phyloP scores from a whole-genome alignment of 2,113 vertebrate species.

The Archilochus colubris region DNA sequence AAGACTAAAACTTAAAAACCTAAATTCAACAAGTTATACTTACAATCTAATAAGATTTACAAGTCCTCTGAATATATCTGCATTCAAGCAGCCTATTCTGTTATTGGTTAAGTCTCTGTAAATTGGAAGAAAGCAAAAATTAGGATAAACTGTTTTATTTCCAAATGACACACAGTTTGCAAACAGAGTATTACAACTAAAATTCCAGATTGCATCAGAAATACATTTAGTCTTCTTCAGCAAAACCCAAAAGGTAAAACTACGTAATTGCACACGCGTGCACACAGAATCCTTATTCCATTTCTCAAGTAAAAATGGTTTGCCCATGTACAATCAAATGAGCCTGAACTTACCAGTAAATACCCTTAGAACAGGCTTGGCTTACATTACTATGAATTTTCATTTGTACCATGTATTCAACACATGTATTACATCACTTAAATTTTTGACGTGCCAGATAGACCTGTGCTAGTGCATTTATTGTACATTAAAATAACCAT shows the following conservation, averaged over 20 bases:
- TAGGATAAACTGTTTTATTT: not conserved
- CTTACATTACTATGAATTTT: not conserved
- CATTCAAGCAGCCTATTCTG: slow-evolving; percentile 93
- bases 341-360: not conserved
- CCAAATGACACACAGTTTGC: not conserved
- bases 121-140: not conserved
- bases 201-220: not conserved
- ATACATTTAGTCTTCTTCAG: not conserved
- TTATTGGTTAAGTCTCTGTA: slow-evolving; percentile 94
- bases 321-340: not conserved
- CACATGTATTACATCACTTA: not conserved
- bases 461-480: not conserved
- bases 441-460: not conserved
- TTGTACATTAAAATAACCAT: not conserved
- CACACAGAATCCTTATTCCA: not conserved
- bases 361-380: not conserved
- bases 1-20: not conserved
- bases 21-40: slow-evolving; percentile 72
- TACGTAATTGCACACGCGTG: not conserved
- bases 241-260: not conserved
- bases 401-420: not conserved
- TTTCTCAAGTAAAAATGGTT: not conserved
- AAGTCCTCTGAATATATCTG: slow-evolving; percentile 92
- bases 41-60: slow-evolving; percentile 88
- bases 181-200: not conserved